Evolutionary conservation across 1,140 invertebrate genomes (phyloP).

Genomic region (Lordiphosa stackelbergi): DNA sequence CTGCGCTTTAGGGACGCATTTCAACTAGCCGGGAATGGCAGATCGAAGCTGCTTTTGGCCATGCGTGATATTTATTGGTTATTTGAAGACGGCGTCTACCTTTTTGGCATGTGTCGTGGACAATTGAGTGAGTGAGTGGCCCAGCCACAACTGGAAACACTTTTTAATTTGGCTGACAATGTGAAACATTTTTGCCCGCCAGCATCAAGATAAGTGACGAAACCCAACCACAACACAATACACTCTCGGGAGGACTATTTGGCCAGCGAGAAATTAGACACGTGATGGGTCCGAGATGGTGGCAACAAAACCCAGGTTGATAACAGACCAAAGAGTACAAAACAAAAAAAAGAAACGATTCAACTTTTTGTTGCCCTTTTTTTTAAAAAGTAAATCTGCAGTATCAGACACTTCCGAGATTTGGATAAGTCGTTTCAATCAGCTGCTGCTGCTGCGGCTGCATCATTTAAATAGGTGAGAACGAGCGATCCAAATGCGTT

Average conservation of each 20-base stretch:
- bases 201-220: slow-evolving; percentile 58
- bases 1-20: slow-evolving; percentile 57
- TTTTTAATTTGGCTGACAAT: slow-evolving; percentile 68
- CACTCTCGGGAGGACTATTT: slow-evolving; percentile 54
- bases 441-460: slow-evolving; percentile 33
- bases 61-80: too few relatives aligned
- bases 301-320: slow-evolving; percentile 55
- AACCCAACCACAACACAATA: slow-evolving; percentile 44
- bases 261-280: slow-evolving; percentile 71
- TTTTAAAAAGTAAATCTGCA: slow-evolving; percentile 32
- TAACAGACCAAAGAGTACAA: too few relatives aligned
- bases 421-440: slow-evolving; percentile 49
- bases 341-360: slow-evolving; percentile 20
- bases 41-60: slow-evolving; percentile 65
- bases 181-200: slow-evolving; percentile 71
- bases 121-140: slow-evolving; percentile 69
- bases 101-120: slow-evolving; percentile 64
- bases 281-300: slow-evolving; percentile 61
- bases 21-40: slow-evolving; percentile 60
- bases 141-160: slow-evolving; percentile 40
- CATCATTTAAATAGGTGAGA: slow-evolving; percentile 70
- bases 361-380: slow-evolving; percentile 31
- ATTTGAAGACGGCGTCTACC: slow-evolving; percentile 24
- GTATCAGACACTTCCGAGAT: slow-evolving; percentile 42
- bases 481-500: slow-evolving; percentile 47